Conservation (phyloP, 2,797 vertebrate genomes). For the Lepilemur ruficaudatus region DNA sequence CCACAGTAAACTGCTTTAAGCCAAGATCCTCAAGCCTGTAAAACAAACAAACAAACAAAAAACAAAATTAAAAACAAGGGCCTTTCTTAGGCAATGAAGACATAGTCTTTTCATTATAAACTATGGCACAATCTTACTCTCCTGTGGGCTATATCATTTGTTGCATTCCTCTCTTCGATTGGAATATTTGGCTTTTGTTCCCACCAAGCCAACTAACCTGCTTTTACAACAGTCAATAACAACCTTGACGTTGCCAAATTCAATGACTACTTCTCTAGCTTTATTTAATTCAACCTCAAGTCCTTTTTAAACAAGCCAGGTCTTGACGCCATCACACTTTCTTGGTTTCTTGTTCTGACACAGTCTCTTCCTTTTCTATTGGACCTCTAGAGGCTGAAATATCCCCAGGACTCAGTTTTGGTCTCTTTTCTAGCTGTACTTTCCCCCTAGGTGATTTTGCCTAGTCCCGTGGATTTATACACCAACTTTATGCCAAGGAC, state of each 20-base stretch:
- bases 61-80: neutral
- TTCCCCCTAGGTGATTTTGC: neutral
- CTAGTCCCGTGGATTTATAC: neutral
- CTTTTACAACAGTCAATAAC: neutral
- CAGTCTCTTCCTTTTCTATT: neutral
- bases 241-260: neutral
- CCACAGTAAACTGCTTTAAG: slow-evolving; percentile 88
- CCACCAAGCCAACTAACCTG: neutral
- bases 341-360: neutral
- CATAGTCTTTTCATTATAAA: neutral
- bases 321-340: neutral
- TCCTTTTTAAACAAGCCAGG: neutral
- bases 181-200: neutral
- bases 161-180: neutral
- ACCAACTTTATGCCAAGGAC: neutral
- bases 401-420: neutral
- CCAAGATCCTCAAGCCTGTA: slow-evolving; percentile 93
- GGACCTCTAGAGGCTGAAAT: neutral
- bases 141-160: neutral
- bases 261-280: neutral
- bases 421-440: neutral
- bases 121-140: neutral
- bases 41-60: slow-evolving; percentile 16
- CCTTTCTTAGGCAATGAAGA: neutral
- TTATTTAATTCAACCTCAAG: neutral